Evolutionary conservation across 2,888 invertebrate genomes (phyloP).

Genomic region (Brachynemurus nebulosus): DNA sequence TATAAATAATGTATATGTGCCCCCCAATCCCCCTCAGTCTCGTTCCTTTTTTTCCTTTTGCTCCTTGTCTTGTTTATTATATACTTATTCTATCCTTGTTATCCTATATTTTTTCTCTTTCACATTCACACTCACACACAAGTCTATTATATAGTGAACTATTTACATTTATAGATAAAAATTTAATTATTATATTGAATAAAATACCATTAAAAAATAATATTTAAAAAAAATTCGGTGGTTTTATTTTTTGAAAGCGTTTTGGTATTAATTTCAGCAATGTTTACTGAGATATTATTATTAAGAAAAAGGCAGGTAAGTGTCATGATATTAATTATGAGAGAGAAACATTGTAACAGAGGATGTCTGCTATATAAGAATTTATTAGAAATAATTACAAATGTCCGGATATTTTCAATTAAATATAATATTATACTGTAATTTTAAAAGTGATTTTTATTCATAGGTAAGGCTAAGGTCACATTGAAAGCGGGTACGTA

Average conservation of each 20-base stretch:
- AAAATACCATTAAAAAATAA: slow-evolving; percentile 1
- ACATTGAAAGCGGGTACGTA: too few species aligned
- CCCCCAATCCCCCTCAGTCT: not conserved
- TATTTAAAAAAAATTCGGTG: not conserved
- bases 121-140: not conserved
- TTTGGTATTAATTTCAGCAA: too few species aligned
- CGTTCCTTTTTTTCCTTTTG: not conserved
- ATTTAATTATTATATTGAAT: slow-evolving; percentile 1
- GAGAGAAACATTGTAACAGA: too few species aligned
- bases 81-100: not conserved
- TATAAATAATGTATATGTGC: slow-evolving; percentile 1
- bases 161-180: slow-evolving; percentile 2
- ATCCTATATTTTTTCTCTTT: not conserved
- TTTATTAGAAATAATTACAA: too few species aligned
- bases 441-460: too few species aligned
- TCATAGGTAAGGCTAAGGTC: too few species aligned
- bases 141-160: slow-evolving; percentile 1
- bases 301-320: too few species aligned
- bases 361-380: too few species aligned
- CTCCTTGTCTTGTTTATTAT: not conserved
- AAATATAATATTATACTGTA: too few species aligned
- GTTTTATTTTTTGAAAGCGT: not conserved
- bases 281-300: too few species aligned
- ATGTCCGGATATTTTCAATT: too few species aligned
- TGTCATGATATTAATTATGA: too few species aligned